Evolutionary conservation across 1,140 invertebrate genomes (phyloP), one percentile per base, ranked within the genome.

Genomic region (Cephus cinctus): DNA sequence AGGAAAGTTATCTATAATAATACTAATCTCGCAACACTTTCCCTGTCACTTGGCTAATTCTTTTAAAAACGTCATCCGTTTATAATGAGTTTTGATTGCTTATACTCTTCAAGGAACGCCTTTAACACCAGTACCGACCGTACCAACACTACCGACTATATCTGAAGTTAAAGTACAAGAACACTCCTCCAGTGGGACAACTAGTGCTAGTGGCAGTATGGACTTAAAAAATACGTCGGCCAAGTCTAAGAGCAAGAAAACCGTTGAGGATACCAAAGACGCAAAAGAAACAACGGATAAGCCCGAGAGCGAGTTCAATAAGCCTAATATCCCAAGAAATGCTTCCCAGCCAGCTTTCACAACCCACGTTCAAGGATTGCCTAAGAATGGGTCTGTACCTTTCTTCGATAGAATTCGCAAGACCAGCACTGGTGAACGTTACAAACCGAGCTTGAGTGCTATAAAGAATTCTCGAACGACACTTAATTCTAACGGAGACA

Each of bases 341-440:
- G 88, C 88, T 36, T 90, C 87, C 3, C 90, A 91, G 49, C 89
- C 90, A 0, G 88, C 89, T 1, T 91, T 91, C 65, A 87, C 85
- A n/a, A 84, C 86, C 12, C 86, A 89, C 47, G 84, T 87, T 11
- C 85, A 86, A 55, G 85, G 86, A 30, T 77, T 93, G 57, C 89
- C 89, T 36, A 92, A 92, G 70, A 93, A 92, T 65, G 88, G 88
- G 15, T 92, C 89, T 3, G 90, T 93, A 35, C 91, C 91, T 2
- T 89, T 90, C 58, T 94, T 93, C 67, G 89, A 90, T 66, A 76
- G 89, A 8, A 87, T 90, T 21, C 79, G 88, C 8, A 91, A 91
- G 67, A 86, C 88, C 2, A 89, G 87, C 50, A 83, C 85, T 22
- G 83, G 86, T 22, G 88, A 89, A 65, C 80, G 86, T 59, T 90